Conservation (phyloP, 2,797 vertebrate genomes). For the Myripristis jacobus region DNA sequence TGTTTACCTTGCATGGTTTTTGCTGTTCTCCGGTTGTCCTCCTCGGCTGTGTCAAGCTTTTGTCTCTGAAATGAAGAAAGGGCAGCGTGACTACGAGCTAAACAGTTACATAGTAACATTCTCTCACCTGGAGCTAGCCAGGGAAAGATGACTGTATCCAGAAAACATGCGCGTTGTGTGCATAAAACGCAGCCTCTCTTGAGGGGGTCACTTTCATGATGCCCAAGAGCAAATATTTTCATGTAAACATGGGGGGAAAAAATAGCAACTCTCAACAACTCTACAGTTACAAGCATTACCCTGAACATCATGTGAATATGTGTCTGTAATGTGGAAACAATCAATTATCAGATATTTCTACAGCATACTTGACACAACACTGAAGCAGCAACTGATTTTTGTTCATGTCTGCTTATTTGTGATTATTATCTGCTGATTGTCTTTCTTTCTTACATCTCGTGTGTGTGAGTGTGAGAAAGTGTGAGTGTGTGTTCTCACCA, state of each 20-base stretch:
- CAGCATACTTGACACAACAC: neutral
- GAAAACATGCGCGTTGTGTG: slow-evolving; percentile 48
- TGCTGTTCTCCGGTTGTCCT: slow-evolving; percentile 77
- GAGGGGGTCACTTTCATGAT: slow-evolving; percentile 56
- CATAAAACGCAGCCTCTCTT: slow-evolving; percentile 42
- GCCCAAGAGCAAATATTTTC: slow-evolving; percentile 48
- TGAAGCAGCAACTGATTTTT: neutral
- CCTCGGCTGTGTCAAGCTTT: slow-evolving; percentile 81
- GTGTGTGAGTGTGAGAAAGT: slow-evolving; percentile 19
- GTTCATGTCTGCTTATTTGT: neutral
- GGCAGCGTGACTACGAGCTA: slow-evolving; percentile 36
- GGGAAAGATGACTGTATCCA: slow-evolving; percentile 46
- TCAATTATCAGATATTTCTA: neutral
- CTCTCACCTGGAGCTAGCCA: slow-evolving; percentile 64
- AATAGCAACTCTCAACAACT: neutral
- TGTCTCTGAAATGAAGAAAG: slow-evolving; percentile 83
- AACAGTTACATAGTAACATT: slow-evolving; percentile 59
- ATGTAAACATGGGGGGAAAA: neutral
- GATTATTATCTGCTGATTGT: neutral
- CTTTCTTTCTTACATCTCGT: neutral
- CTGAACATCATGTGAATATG: neutral
- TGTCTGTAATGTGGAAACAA: neutral
- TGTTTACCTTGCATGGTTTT: slow-evolving; percentile 83
- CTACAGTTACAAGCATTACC: neutral
- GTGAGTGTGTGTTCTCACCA: slow-evolving; percentile 69